Evolutionary conservation across 2,113 vertebrate genomes (phyloP), one percentile per base, ranked within the genome.

Genomic region (Clarias macrocephalus): DNA sequence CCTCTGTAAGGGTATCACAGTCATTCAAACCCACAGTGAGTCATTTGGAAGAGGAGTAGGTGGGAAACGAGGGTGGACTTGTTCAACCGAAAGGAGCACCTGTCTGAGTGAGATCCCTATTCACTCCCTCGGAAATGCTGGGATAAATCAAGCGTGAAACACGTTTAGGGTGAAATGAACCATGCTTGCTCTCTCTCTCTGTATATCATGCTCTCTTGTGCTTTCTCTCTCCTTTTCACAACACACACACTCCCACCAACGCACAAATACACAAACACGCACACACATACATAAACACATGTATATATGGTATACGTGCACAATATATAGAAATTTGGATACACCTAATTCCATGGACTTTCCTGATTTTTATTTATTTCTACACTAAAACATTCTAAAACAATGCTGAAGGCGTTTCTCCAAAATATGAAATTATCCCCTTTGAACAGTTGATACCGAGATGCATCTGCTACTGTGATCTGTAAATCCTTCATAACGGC

Each of bases 71-170:
- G 84, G 73, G 37, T 54, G 75, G 42, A 75, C 57, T 42, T 42
- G 60, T 56, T 52, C 66, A 33, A n/a, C 59, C 33, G 12, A 82
- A 82, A 82, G 59, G 59, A 82, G 33, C 80, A 63, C 80, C 80
- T 82, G 80, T 82, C 80, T 82, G 15, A 42, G 59, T 42, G 59
- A 82, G 48, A 63, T 82, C 80, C 80, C 23, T 13, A 82, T 82
- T 65, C 60, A 63, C 60, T 23, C 59, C 59, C 60, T 82, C 21
- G 2, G 60, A 63, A 63, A 60, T 62, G 56, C 30, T 63, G 10
- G n/a, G 60, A 52, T 52, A 48, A 82, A 82, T 82, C 60, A 82
- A 54, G 33, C 15, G 10, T 52, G 62, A 48, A 83, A 52, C 81
- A 12, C 37, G 18, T 66, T 66, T 66, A 65, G 5, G 15, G 62